Evolutionary conservation across 2,888 invertebrate genomes (phyloP).

Genomic region (Cabera pusaria): DNA sequence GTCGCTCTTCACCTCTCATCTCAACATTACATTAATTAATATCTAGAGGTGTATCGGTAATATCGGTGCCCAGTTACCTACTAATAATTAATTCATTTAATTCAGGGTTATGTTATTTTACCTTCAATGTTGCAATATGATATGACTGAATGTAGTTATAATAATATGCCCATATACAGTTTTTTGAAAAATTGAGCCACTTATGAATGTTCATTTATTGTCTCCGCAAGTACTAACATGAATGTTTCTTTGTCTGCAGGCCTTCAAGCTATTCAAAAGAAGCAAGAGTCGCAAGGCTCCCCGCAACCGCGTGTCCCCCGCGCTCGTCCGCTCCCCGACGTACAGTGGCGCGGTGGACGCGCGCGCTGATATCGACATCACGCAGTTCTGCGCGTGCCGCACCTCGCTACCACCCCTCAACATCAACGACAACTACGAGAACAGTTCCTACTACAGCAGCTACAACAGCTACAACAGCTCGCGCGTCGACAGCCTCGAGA

Average conservation of each 20-base stretch:
- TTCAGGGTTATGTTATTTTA: too few species aligned
- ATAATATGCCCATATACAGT: too few species aligned
- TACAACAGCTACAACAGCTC: slow-evolving; percentile 67
- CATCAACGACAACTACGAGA: slow-evolving; percentile 56
- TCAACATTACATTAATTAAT: too few species aligned
- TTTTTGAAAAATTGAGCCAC: too few species aligned
- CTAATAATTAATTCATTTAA: too few species aligned
- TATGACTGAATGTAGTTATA: too few species aligned
- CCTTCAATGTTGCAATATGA: too few species aligned
- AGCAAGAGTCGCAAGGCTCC: slow-evolving; percentile 59
- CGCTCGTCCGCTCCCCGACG: slow-evolving; percentile 61
- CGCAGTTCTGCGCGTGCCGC: slow-evolving; percentile 69
- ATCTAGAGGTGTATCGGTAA: too few species aligned
- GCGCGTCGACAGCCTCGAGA: slow-evolving; percentile 56
- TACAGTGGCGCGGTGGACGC: slow-evolving; percentile 75
- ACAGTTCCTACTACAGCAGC: slow-evolving; percentile 56
- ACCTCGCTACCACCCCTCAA: slow-evolving; percentile 55
- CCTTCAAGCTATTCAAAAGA: slow-evolving; percentile 74
- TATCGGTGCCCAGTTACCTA: too few species aligned
- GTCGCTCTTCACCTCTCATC: too few species aligned
- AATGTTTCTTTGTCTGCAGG: slow-evolving; percentile 53
- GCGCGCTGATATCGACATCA: slow-evolving; percentile 66
- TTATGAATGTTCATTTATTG: too few species aligned
- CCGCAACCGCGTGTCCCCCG: slow-evolving; percentile 69
- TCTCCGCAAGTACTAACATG: too few species aligned